Evolutionary conservation across 2,113 vertebrate species (phyloP), one percentile per base, ranked within the genome.

Genomic region (Ceyx melanurus): DNA sequence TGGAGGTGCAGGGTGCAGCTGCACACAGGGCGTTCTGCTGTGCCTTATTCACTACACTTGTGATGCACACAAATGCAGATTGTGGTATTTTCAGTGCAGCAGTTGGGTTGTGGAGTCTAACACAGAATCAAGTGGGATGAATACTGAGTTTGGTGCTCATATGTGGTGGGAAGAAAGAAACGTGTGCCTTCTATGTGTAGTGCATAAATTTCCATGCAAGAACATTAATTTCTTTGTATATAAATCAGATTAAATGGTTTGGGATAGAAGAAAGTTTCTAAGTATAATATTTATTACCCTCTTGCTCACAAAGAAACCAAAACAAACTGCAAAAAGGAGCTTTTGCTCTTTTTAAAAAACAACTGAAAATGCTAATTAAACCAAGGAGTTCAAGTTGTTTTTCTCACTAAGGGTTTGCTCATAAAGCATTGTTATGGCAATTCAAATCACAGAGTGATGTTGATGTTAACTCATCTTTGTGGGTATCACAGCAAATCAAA

Each of bases 191-290:
- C 10, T 79, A n/a, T 85, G 46, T 66, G 23, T 18, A 67, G 56
- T 82, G 92, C 58, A 74, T 78, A 80, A 54, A 51, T 62, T 86
- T 61, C 87, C 20, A 23, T 45, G 43, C 62, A 76, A 76, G 85
- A 70, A 86, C 70, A 43, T 57, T 16, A 95, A 96, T 78, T 70
- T 28, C 78, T 86, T 87, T 4, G 5, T 54, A 46, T 94, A 64
- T 75, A 71, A 94, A 89, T 22, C 14, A 79, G 17, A 61, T 60
- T 29, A 72, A 65, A 57, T 67, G 43, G 15, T 89, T 86, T 11
- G 1, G 35, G 20, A 42, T 86, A 82, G 82, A 94, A 85, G 67
- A 85, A n/a, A 93, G 29, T 65, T 53, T 60, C 25, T 86, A 80
- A 75, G 42, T 72, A 6, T 57, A 60, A 35, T 91, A 50, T 89